Evolutionary conservation across 2,113 vertebrate genomes (phyloP).

Genomic region (Aythya baeri): DNA sequence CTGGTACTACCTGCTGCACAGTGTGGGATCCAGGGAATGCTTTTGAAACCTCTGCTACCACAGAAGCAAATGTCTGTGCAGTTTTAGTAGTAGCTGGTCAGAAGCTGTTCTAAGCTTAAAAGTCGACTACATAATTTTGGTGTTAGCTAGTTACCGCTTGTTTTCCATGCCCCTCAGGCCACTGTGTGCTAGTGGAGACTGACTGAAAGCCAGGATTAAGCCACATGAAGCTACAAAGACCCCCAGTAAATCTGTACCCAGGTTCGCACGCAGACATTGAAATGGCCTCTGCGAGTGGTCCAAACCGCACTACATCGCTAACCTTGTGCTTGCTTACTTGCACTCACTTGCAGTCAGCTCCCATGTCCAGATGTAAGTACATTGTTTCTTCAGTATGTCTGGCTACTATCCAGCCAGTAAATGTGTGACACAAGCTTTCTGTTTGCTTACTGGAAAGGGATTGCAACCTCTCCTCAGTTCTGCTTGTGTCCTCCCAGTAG

Average conservation of each 20-base stretch:
- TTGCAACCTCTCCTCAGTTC: neutral
- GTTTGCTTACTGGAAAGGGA: neutral
- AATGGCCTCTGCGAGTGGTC: neutral
- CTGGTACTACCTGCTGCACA: neutral
- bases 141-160: neutral
- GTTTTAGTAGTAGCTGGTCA: neutral
- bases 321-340: neutral
- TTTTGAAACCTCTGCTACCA: neutral
- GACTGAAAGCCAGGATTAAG: neutral
- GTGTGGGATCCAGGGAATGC: neutral
- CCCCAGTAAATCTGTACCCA: fast-evolving
- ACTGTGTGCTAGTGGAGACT: fast-evolving
- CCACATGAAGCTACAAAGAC: neutral
- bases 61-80: fast-evolving
- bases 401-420: neutral
- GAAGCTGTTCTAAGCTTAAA: neutral
- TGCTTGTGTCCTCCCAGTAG: neutral
- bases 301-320: neutral
- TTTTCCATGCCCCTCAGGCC: neutral
- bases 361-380: neutral
- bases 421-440: neutral
- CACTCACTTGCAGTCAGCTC: neutral
- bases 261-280: neutral
- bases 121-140: fast-evolving
- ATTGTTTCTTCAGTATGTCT: fast-evolving